Base-by-base conservation (phyloP, 1,140 invertebrate species). In the Plectrocnemia conspersa region DNA sequence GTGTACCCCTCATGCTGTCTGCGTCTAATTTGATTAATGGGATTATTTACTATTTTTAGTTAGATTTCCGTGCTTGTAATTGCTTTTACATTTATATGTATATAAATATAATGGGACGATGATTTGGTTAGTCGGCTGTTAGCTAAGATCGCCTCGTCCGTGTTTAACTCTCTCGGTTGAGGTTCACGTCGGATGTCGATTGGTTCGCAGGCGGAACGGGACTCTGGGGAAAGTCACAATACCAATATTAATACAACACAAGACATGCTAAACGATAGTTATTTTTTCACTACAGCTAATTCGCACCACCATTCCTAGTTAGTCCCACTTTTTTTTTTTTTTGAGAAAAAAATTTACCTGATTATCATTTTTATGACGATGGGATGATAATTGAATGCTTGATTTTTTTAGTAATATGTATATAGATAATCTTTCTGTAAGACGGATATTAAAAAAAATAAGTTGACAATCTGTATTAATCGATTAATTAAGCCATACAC, bases 161-260 rank as follows among this genome's bases (percentile, higher is more conserved):
- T n/a, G n/a, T 56, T 68, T 77, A 77, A 68, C 73, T 73, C 66
- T 79, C 75, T 68, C 75, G 75, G 70, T 83, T 83, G 72, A 83
- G 77, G 73, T 83, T 84, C 68, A 83, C 81, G 68, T 83, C 81
- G 61, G 81, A 82, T 63, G 79, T 77, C 55, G 79, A 73, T 73
- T 78, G 73, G 73, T 80, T 74, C 66, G 72, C 70, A 59, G 70
- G 76, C 52, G 80, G 81, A 63, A 83, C 72, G 59, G 83, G 82
- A 70, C 80, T 83, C 83, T 85, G 77, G 49, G 54, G 33, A 58
- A 60, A 53, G 49, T 56, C 38, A 56, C 33, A 56, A 60, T 36
- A 59, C 44, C 41, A 44, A 32, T 38, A 38, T 50, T 50, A 50
- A 33, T 19, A 10, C 13, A 50, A 33, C 13, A 10, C 13, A 19